Conservation (phyloP, 2,113 vertebrate species). For the Haemorhous mexicanus region DNA sequence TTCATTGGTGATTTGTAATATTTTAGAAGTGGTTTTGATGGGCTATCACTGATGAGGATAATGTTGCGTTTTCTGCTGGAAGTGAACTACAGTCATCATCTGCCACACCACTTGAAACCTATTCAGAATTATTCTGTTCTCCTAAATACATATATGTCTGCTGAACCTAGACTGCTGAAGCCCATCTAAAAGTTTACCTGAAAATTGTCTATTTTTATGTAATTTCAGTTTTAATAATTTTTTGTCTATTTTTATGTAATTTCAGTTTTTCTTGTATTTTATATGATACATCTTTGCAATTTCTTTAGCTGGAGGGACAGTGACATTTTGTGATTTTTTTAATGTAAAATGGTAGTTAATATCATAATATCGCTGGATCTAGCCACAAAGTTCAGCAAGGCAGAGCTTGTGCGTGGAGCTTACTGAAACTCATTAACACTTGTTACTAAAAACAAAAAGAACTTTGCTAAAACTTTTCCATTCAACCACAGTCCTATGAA, state of each 20-base stretch:
- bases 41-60: neutral
- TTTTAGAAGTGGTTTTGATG: neutral
- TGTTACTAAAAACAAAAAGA: neutral
- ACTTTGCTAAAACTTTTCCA: neutral
- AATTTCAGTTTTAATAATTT: slow-evolving; percentile 10
- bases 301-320: neutral
- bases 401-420: neutral
- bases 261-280: slow-evolving; percentile 43
- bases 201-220: slow-evolving; percentile 9
- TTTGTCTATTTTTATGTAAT: slow-evolving; percentile 12
- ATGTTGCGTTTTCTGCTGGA: neutral
- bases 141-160: neutral
- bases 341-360: neutral
- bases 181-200: slow-evolving; percentile 37
- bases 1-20: neutral
- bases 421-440: neutral
- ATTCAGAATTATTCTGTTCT: slow-evolving; percentile 31
- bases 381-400: neutral
- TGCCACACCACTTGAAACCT: slow-evolving; percentile 9
- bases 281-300: neutral
- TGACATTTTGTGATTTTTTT: slow-evolving; percentile 19
- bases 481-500: neutral
- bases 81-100: slow-evolving; percentile 4
- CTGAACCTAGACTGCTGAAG: slow-evolving; percentile 8
- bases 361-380: neutral